Evolutionary conservation across 1,140 invertebrate genomes (phyloP), one percentile per base, ranked within the genome.

Genomic region (Brachionus manjavacas): DNA sequence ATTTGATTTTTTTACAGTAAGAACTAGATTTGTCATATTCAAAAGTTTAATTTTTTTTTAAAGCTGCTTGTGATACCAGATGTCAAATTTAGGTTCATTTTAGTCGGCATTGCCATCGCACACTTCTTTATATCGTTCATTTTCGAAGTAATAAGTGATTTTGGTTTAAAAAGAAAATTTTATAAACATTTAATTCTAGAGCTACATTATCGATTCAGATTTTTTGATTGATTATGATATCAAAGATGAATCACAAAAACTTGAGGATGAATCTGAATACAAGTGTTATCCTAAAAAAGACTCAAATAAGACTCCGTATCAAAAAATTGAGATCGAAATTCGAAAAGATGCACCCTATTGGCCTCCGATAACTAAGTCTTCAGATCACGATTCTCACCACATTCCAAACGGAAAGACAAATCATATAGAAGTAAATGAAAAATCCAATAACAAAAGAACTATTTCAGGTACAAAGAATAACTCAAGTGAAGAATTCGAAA

Each of bases 321-420:
- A 81, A 68, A 60, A 81, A 39, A 81, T 81, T 20, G 79, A 81
- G 12, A 43, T 41, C 14, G 79, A 81, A 25, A 81, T 81, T 81
- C 3, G 79, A 25, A 76, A 76, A 23, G 72, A 76, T 4, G 72
- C 72, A 0, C 41, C 20, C 23, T n/a, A 25, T 49, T 76, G 72
- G 72, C 72, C 72, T 7, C 72, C 72, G 12, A 76, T 76, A 4
- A 76, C 72, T 0, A 28, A 14, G 12, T 25, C 72, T 16, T 20
- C 68, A 6, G 39, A 72, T 12, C 68, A 72, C 12, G 68, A 68
- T 31, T 39, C 25, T 35, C 43, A 72, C n/a, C 68, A 72, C 68
- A 41, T 41, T 41, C 68, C 31, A 6, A 72, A 72, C 41, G 35
- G 16, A 12, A 41, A 16, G n/a, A 2, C 12, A 35, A 68, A 39